These are phyloP conservation scores for Pungitius pungitius DNA, from an alignment of 2,113 vertebrate genomes.

Conservation along the genomic window DNA sequence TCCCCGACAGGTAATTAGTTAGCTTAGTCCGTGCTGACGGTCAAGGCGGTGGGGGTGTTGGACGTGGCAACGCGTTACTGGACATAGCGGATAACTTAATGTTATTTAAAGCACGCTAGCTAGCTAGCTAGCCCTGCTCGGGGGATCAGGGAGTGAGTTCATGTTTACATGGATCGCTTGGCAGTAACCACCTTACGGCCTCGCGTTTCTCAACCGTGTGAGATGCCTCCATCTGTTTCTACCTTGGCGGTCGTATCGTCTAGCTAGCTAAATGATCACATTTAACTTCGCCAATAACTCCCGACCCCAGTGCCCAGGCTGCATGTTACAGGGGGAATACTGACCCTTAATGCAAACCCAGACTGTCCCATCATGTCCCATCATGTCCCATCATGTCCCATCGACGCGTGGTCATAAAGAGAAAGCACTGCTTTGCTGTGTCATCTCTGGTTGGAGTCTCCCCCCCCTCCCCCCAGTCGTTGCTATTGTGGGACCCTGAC, in stretches of 20 bases:
- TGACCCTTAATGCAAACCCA: not conserved
- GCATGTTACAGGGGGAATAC: not conserved
- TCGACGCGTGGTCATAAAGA: not conserved
- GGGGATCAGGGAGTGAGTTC: not conserved
- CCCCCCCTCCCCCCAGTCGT: constrained; percentile 13
- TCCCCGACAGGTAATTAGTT: constrained; percentile 57
- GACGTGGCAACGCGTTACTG: not conserved
- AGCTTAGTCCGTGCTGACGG: not conserved
- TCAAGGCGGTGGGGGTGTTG: not conserved
- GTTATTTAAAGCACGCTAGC: constrained; percentile 5
- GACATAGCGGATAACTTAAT: not conserved
- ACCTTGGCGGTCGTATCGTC: not conserved
- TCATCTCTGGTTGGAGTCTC: constrained; percentile 1
- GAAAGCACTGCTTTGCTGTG: not conserved
- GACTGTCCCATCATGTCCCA: not conserved
- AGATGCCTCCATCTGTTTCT: not conserved
- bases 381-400: no score
- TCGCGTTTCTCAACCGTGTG: not conserved
- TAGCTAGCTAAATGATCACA: not conserved
- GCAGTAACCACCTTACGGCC: not conserved
- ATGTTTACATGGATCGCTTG: not conserved
- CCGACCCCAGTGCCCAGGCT: not conserved
- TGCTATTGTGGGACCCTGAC: constrained; percentile 25
- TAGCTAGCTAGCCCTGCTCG: constrained; percentile 13
- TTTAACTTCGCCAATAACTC: not conserved